Conservation (phyloP, 2,113 vertebrate genomes). For the Solea solea region DNA sequence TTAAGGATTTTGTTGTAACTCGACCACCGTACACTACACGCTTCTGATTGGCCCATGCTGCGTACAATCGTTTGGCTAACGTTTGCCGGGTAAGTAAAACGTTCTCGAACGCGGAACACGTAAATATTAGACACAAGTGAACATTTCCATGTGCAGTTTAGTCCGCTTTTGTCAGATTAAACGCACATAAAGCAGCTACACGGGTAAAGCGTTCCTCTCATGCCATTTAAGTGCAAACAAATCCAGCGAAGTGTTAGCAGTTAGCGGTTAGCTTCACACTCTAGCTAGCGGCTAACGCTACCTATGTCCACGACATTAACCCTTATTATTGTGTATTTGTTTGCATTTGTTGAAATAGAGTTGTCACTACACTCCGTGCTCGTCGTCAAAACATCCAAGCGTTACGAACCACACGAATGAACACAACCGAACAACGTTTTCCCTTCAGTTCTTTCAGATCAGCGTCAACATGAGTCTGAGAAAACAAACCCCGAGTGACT, state of each 20-base stretch:
- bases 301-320: too few species aligned
- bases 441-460: slow-evolving; percentile 5
- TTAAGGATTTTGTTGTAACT: slow-evolving; percentile 17
- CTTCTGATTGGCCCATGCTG: slow-evolving; percentile 59
- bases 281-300: slow-evolving; percentile 37
- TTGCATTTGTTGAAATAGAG: not conserved
- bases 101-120: not conserved
- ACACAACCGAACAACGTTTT: fast-evolving
- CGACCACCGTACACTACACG: slow-evolving; percentile 41
- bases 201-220: not conserved
- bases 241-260: not conserved
- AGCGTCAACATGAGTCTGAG: slow-evolving; percentile 91
- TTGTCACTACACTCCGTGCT: fast-evolving
- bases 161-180: fast-evolving
- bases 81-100: slow-evolving; percentile 45
- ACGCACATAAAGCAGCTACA: not conserved
- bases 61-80: slow-evolving; percentile 34
- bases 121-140: not conserved
- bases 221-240: not conserved
- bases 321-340: not conserved
- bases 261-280: slow-evolving; percentile 23
- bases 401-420: not conserved
- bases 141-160: fast-evolving
- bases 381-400: too few species aligned
- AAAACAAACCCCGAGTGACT: slow-evolving; percentile 98